Evolutionary conservation across 2,113 vertebrate species (phyloP).

Genomic region (Onychorhynchus coronatus): DNA sequence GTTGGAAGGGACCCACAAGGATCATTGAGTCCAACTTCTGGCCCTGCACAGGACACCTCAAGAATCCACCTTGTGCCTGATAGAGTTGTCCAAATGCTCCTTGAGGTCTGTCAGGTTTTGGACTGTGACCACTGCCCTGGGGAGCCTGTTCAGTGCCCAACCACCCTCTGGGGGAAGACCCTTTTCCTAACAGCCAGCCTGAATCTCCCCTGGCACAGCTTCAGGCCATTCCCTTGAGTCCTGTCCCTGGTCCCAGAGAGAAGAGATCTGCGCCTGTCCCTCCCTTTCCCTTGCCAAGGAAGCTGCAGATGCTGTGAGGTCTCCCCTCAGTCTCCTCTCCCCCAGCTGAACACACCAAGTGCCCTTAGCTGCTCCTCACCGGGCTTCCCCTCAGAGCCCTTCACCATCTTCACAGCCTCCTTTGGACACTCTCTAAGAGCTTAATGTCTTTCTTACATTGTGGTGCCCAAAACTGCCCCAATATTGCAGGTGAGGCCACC

Average conservation of each 20-base stretch:
- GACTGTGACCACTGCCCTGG: not conserved
- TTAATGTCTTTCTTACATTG: not conserved
- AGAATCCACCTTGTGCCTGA: not conserved
- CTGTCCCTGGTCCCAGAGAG: not conserved
- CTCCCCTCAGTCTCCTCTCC: not conserved
- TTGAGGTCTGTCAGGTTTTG: not conserved
- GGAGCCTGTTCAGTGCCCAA: not conserved
- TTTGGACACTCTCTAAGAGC: not conserved
- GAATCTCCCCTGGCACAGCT: not conserved
- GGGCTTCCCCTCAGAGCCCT: not conserved
- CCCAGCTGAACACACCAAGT: not conserved
- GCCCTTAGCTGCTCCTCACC: accelerated
- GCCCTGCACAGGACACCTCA: not conserved
- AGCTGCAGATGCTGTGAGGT: not conserved
- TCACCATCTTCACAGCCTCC: not conserved
- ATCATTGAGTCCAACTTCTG: not conserved
- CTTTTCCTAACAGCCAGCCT: accelerated
- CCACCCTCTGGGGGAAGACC: not conserved
- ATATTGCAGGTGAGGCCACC: accelerated
- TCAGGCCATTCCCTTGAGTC: accelerated
- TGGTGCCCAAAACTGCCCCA: not conserved
- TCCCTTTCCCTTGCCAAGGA: accelerated
- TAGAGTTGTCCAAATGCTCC: not conserved
- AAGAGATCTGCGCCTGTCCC: not conserved
- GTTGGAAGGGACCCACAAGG: not conserved